Evolutionary conservation across 1,140 invertebrate genomes (phyloP).

Genomic region (Trigoniulus corallinus): DNA sequence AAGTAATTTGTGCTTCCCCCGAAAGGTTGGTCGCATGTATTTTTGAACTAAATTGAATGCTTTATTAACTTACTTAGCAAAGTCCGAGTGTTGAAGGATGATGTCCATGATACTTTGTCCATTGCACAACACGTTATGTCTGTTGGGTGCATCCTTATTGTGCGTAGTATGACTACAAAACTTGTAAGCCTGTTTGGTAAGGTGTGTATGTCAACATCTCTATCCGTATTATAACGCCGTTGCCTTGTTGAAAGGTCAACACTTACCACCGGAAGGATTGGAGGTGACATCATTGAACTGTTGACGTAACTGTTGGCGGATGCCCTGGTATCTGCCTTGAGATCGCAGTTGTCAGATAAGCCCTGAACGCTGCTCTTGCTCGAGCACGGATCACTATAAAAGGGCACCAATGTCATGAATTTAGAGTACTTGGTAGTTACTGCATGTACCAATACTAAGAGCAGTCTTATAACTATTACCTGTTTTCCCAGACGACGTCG

Average conservation of each 20-base stretch:
- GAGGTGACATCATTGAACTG: neutral
- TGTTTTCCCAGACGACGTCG: neutral
- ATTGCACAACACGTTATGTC: constrained; percentile 45
- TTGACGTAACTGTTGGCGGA: neutral
- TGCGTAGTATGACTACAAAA: constrained; percentile 44
- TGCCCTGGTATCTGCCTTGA: neutral
- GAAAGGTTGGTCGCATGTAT: too few relatives aligned
- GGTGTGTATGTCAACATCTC: neutral
- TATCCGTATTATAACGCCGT: constrained; percentile 12
- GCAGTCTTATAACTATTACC: too few relatives aligned
- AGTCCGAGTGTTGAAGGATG: constrained; percentile 39
- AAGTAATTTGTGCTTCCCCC: too few relatives aligned
- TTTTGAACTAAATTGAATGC: too few relatives aligned
- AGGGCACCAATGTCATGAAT: neutral
- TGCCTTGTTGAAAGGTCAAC: constrained; percentile 39
- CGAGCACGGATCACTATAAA: neutral
- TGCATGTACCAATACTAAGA: too few relatives aligned
- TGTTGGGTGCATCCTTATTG: constrained; percentile 42
- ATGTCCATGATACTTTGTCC: constrained; percentile 41
- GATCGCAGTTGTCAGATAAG: neutral
- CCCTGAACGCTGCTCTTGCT: neutral
- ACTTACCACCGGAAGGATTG: constrained; percentile 12
- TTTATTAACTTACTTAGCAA: constrained; percentile 15
- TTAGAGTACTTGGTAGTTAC: too few relatives aligned
- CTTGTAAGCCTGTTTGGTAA: constrained; percentile 26